Percentiles rank a stretch among this genome's conserved stretches.
phyloP scores from a whole-genome alignment of 2,888 invertebrate species.

The Acleris literana region DNA sequence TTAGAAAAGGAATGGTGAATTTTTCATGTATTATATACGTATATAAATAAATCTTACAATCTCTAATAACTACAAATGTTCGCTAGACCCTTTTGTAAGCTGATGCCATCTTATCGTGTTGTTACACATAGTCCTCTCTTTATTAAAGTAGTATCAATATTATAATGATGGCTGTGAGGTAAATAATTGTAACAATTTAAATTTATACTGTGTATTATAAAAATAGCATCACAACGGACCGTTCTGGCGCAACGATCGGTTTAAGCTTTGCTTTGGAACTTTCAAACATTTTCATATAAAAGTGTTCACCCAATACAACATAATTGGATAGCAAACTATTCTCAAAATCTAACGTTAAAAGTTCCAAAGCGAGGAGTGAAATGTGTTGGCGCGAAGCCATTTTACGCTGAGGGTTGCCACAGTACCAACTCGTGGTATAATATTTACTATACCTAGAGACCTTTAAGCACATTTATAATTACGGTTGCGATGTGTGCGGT shows the following conservation, averaged over 20 bases:
- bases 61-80: constrained; percentile 67
- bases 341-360: constrained; percentile 38
- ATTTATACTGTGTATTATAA: constrained; percentile 80
- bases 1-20: constrained; percentile 79
- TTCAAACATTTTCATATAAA: constrained; percentile 23
- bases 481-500: too few relatives aligned
- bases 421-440: constrained; percentile 31
- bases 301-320: neutral
- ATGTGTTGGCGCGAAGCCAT: constrained; percentile 56
- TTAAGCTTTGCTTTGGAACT: constrained; percentile 46
- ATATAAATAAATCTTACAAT: constrained; percentile 62
- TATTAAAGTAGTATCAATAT: constrained; percentile 83
- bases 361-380: constrained; percentile 56
- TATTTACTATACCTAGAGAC: neutral
- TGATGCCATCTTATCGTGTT: constrained; percentile 78
- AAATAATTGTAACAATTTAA: constrained; percentile 81
- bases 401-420: constrained; percentile 67
- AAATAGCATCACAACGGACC: constrained; percentile 62
- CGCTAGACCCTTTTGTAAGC: constrained; percentile 81
- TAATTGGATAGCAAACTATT: constrained; percentile 1
- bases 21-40: constrained; percentile 79
- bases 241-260: constrained; percentile 65
- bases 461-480: neutral
- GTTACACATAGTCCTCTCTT: constrained; percentile 79
- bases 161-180: constrained; percentile 84